Conservation (phyloP, 2,797 vertebrate genomes). For the Mus caroli region DNA sequence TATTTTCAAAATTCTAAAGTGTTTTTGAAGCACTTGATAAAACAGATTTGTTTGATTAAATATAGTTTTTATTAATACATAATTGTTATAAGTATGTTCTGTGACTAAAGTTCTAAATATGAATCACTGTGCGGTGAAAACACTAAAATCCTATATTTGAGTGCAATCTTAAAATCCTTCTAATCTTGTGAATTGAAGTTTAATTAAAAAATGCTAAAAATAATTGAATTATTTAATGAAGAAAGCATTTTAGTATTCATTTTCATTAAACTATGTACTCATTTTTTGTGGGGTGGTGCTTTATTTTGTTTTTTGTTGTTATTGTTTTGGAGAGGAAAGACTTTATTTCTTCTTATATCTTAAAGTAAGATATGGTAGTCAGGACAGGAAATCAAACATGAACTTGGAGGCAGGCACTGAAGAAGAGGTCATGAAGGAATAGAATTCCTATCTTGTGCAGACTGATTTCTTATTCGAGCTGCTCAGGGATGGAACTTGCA, state of each 20-base stretch:
- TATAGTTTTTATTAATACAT: conserved; percentile 68
- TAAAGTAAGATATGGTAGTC: no score
- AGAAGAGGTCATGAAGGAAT: no score
- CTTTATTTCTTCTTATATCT: no score
- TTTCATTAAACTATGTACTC: not conserved
- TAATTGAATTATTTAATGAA: not conserved
- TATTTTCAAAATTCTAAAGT: conserved; percentile 60
- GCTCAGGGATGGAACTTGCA: no score
- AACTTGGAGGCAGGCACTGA: no score
- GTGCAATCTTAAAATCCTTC: not conserved
- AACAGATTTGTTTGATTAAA: conserved; percentile 52
- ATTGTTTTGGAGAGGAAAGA: no score
- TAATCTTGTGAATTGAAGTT: not conserved
- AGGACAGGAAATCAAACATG: no score
- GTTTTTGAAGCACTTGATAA: conserved; percentile 16
- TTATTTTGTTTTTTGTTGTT: no score
- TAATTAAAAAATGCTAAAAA: not conserved
- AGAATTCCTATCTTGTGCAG: no score
- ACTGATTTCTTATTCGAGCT: no score
- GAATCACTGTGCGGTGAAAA: conserved; percentile 37
- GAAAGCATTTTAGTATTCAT: not conserved
- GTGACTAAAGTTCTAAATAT: conserved; percentile 45
- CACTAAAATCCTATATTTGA: not conserved
- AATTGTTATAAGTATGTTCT: conserved; percentile 63
- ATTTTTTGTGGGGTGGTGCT: not conserved